A percentile compares a stretch with the other conserved stretches of the same genome.
Conservation (phyloP, 2,797 vertebrate genomes). For the Rhynchotus rufescens region DNA sequence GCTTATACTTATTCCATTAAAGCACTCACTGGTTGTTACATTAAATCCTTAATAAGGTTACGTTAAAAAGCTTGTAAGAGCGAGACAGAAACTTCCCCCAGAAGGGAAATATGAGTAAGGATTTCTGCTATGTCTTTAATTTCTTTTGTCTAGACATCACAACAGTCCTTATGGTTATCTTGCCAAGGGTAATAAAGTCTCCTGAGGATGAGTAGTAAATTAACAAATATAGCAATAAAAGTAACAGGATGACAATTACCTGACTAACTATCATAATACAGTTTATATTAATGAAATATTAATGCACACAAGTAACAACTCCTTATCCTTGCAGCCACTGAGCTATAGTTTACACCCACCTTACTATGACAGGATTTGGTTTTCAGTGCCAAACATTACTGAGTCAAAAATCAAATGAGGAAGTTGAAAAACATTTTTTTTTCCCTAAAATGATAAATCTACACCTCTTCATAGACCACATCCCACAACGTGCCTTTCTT, state of each 20-base stretch:
- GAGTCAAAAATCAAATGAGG: neutral
- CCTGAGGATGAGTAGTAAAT: conserved; percentile 57
- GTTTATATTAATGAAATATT: neutral
- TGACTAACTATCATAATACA: conserved; percentile 24
- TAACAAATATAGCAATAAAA: conserved; percentile 71
- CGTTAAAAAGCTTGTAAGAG: conserved; percentile 21
- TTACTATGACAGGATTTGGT: neutral
- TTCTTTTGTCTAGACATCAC: conserved; percentile 77
- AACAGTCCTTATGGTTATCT: conserved; percentile 30
- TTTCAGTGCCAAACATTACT: neutral
- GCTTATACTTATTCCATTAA: conserved; percentile 43
- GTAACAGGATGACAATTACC: conserved; percentile 57
- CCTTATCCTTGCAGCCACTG: neutral
- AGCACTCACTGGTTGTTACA: conserved; percentile 30
- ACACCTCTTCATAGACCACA: neutral
- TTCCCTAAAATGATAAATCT: neutral
- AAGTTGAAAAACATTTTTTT: neutral
- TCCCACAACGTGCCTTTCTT: neutral
- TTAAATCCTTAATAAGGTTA: conserved; percentile 36
- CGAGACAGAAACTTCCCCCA: conserved; percentile 36
- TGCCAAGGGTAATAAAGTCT: conserved; percentile 45
- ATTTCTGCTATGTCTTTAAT: conserved; percentile 54
- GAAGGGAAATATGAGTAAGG: conserved; percentile 64
- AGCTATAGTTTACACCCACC: neutral
- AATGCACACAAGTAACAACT: neutral